Conservation (phyloP, 2,797 vertebrate species). For the Myiotriccus ornatus region DNA sequence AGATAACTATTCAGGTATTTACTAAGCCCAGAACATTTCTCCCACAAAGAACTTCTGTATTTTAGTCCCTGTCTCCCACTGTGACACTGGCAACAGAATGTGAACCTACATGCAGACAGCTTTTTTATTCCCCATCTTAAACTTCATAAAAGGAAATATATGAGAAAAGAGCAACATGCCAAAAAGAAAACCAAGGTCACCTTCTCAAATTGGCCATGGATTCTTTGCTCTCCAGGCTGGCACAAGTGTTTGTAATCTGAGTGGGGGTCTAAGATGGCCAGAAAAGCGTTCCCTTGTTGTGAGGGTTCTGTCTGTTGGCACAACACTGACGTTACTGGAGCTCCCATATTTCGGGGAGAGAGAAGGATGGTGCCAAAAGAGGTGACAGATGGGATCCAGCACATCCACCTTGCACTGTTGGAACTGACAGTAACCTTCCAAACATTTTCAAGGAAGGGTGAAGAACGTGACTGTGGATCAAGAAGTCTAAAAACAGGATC, state of each 20-base stretch:
- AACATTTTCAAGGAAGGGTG: not conserved
- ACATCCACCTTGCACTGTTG: not conserved
- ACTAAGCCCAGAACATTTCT: not conserved
- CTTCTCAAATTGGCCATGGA: not conserved
- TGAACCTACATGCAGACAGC: not conserved
- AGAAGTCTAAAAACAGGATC: not conserved
- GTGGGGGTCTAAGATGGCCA: not conserved
- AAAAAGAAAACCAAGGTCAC: not conserved
- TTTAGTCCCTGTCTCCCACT: not conserved
- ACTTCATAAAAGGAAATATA: not conserved
- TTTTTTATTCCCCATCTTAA: not conserved
- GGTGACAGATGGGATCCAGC: not conserved
- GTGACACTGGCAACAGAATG: not conserved
- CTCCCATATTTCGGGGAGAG: no score
- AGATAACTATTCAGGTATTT: not conserved
- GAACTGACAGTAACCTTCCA: not conserved
- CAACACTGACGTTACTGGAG: not conserved
- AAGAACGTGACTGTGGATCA: not conserved
- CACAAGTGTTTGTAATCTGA: not conserved
- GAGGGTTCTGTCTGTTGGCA: not conserved
- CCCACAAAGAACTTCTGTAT: not conserved
- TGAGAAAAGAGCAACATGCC: not conserved
- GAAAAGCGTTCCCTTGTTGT: not conserved
- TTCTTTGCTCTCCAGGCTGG: not conserved
- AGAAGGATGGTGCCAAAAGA: not conserved